Evolutionary conservation across 37 sponge, comb jelly and placozoan genomes (phyloP).

Genomic region (Chondrilla cf. caribensis): DNA sequence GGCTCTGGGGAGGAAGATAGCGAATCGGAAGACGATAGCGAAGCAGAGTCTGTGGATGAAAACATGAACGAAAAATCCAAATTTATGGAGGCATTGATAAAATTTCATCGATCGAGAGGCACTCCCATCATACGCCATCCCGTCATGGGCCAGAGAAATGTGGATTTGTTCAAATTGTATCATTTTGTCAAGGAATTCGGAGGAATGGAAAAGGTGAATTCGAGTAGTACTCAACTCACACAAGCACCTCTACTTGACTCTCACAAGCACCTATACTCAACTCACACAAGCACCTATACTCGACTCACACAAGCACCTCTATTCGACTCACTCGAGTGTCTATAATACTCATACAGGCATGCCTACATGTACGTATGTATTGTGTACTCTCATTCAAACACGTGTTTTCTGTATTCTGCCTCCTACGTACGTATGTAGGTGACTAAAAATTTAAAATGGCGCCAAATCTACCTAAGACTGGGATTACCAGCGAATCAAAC

Average conservation of each 20-base stretch:
- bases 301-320: too few species aligned
- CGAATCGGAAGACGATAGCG: too few species aligned
- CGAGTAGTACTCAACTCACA: too few species aligned
- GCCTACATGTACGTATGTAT: too few species aligned
- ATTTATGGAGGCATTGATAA: slow-evolving; percentile 43
- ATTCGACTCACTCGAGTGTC: too few species aligned
- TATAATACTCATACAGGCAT: too few species aligned
- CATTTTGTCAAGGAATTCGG: slow-evolving; percentile 69
- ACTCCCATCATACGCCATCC: slow-evolving; percentile 59
- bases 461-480: slow-evolving; percentile 64
- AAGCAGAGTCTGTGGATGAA: not conserved
- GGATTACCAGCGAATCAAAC: slow-evolving; percentile 54
- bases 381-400: too few species aligned
- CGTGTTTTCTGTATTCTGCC: too few species aligned
- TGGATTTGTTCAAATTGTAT: slow-evolving; percentile 73
- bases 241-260: too few species aligned
- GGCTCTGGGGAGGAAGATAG: not conserved
- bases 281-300: too few species aligned
- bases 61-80: slow-evolving; percentile 5
- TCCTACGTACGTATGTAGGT: slow-evolving; percentile 2
- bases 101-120: slow-evolving; percentile 59
- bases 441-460: slow-evolving; percentile 82
- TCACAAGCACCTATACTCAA: too few species aligned
- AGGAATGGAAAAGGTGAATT: slow-evolving; percentile 68
- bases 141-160: slow-evolving; percentile 51